Percentiles rank a stretch among this genome's conserved stretches.
Conservation (phyloP, 2,888 invertebrate genomes). For the Euphydryas editha region DNA sequence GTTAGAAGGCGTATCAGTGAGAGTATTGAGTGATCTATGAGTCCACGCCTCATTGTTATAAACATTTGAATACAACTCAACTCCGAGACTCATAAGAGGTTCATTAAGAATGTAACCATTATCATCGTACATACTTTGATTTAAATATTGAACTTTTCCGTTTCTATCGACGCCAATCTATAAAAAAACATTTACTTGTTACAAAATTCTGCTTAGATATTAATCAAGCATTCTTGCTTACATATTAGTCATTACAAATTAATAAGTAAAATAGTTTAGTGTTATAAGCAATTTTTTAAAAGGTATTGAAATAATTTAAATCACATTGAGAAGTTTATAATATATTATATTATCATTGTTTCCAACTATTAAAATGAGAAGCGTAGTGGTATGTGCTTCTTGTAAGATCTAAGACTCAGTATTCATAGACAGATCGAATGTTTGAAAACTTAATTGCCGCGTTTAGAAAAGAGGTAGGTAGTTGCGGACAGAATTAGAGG, state of each 20-base stretch:
- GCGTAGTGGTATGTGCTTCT: too few relatives aligned
- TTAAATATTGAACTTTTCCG: slow-evolving; percentile 85
- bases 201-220: background rate
- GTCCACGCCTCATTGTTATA: slow-evolving; percentile 76
- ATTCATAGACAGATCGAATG: background rate
- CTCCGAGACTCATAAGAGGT: slow-evolving; percentile 43
- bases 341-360: too few relatives aligned
- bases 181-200: background rate
- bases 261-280: too few relatives aligned
- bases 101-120: slow-evolving; percentile 81
- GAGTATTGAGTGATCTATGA: slow-evolving; percentile 54
- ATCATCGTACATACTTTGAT: slow-evolving; percentile 74
- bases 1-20: slow-evolving; percentile 51
- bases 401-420: too few relatives aligned
- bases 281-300: too few relatives aligned
- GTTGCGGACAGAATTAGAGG: too few relatives aligned
- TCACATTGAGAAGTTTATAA: too few relatives aligned
- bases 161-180: slow-evolving; percentile 76
- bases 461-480: too few relatives aligned
- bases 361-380: too few relatives aligned
- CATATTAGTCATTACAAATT: too few relatives aligned
- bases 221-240: too few relatives aligned
- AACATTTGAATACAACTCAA: slow-evolving; percentile 55
- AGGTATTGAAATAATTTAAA: too few relatives aligned
- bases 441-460: background rate